Base-by-base conservation (phyloP, 2,888 invertebrate genomes). In the Apantesis nais region DNA sequence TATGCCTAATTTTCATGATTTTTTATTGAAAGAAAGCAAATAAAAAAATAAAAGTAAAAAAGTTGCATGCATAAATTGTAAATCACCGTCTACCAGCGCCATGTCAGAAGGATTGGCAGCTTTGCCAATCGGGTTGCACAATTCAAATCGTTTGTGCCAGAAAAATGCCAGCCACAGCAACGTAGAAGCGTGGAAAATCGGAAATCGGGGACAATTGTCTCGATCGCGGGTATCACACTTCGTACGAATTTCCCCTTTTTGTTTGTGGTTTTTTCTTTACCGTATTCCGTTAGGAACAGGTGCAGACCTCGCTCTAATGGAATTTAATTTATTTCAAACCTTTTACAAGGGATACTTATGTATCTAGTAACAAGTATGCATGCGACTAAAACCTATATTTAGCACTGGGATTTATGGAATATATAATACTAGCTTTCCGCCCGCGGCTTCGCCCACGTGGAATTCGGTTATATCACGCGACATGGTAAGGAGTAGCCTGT, bases 41-140 rank as follows among this genome's bases (percentile, higher is more conserved):
- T 37, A n/a, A 52, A 29, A 62, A 62, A 9, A 68, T 55, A 60
- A 58, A 34, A n/a, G n/a, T 11, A 34, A 29, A 16, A 37, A 55
- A 39, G 25, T 11, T 52, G n/a, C 8, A 58, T 22, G 71, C 71
- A 62, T 44, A 62, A 62, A 63, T 63, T 63, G 64, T 58, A 71
- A 71, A 71, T 63, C 48, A 22, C 55, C 62, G 62, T 67, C 67
- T 60, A 58, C 44, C 25, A 63, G 14, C 12, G 22, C 37, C 58
- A 39, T 66, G 70, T 66, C 70, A 48, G 65, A 44, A 62, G 65
- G 71, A 71, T 71, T 71, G 67, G 71, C 71, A 71, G 71, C n/a
- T 52, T 31, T 61, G 67, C 71, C 71, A 68, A 67, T 71, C 71
- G 58, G 29, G 48, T 34, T 44, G 34, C 64, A 69, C 69, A 64